Conservation (phyloP, 2,113 vertebrate genomes). For the Propithecus coquereli region DNA sequence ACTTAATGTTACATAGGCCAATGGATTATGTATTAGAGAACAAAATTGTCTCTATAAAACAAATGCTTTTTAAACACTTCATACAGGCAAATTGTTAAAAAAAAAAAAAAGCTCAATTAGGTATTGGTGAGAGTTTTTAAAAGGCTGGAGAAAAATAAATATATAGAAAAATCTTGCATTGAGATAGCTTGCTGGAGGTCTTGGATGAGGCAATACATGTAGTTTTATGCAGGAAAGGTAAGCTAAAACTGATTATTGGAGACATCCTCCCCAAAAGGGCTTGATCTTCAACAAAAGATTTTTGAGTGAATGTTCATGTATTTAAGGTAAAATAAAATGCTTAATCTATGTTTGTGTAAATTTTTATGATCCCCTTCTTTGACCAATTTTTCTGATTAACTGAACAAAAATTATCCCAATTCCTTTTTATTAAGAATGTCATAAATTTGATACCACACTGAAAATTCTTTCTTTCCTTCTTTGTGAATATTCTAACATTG, state of each 20-base stretch:
- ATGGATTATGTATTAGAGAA: background rate
- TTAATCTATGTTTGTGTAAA: background rate
- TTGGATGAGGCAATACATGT: background rate
- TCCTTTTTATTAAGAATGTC: background rate
- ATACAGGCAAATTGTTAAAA: background rate
- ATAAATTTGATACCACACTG: background rate
- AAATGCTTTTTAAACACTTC: constrained; percentile 1
- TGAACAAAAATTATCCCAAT: background rate
- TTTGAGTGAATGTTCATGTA: background rate
- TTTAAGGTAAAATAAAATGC: background rate
- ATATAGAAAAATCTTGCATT: background rate
- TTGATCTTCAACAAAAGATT: background rate
- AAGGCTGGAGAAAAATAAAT: background rate
- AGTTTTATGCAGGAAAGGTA: background rate
- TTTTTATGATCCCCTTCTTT: background rate
- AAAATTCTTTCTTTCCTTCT: background rate
- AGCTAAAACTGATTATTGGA: background rate
- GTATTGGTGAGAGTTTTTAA: background rate
- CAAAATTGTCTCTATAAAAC: background rate
- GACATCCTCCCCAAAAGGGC: background rate
- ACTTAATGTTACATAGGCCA: background rate
- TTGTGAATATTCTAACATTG: background rate
- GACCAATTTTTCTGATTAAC: background rate
- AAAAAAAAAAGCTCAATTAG: background rate
- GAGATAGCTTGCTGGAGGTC: background rate